These are phyloP conservation scores for Psylliodes chrysocephalus DNA, from an alignment of 2,888 invertebrate genomes.

Conservation along the genomic window DNA sequence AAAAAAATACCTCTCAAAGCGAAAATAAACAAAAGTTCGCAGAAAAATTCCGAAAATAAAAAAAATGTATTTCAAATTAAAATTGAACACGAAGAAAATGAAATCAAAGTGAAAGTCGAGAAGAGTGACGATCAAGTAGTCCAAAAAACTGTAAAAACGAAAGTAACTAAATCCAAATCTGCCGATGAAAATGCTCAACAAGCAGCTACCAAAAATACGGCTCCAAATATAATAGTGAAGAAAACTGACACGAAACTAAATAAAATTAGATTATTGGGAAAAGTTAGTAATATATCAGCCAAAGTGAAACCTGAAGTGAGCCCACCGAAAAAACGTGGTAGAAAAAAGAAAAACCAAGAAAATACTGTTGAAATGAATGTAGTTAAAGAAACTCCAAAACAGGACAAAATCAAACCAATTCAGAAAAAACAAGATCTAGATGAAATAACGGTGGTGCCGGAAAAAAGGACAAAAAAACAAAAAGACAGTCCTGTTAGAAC, in stretches of 20 bases:
- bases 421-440: slow-evolving; percentile 20
- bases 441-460: slow-evolving; percentile 25
- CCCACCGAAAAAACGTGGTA: neutral
- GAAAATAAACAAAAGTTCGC: too few species aligned
- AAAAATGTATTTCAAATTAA: neutral
- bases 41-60: too few species aligned
- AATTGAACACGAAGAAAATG: neutral
- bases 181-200: neutral
- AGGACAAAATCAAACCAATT: neutral
- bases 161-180: neutral
- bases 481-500: slow-evolving; percentile 12
- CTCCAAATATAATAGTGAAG: neutral
- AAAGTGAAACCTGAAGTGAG: neutral
- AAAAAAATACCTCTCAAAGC: too few species aligned
- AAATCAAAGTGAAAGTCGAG: neutral
- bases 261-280: slow-evolving; percentile 1
- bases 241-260: neutral
- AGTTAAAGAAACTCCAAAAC: too few species aligned
- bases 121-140: neutral
- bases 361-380: neutral
- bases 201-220: too few species aligned
- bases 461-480: slow-evolving; percentile 21
- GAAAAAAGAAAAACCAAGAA: neutral
- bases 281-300: neutral
- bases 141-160: neutral